Conservation (phyloP, 2,113 vertebrate species). For the Rynchops niger region DNA sequence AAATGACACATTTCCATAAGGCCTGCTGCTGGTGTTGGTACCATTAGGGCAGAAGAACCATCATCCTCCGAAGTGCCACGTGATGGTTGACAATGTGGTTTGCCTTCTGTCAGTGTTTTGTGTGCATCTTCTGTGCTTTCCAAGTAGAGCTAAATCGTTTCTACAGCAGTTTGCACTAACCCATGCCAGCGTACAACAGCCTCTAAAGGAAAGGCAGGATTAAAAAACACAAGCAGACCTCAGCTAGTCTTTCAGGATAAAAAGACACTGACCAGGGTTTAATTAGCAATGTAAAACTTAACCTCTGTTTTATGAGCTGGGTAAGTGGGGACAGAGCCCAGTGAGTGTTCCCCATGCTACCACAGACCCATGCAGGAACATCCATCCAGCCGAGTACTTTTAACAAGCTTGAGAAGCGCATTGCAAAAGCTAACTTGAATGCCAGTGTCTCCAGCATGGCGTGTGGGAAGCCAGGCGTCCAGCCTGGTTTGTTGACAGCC, state of each 20-base stretch:
- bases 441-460: accelerated
- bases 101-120: not conserved
- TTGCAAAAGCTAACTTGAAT: not conserved
- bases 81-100: not conserved
- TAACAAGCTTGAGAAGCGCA: not conserved
- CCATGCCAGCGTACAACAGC: accelerated
- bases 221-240: not conserved
- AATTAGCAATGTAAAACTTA: not conserved
- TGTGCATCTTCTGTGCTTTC: not conserved
- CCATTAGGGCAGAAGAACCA: not conserved
- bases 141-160: not conserved
- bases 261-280: not conserved
- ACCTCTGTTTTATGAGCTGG: not conserved
- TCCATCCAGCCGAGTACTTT: not conserved
- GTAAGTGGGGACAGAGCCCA: not conserved
- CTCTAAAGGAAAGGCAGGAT: not conserved
- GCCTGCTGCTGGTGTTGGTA: not conserved
- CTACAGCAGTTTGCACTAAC: not conserved
- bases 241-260: not conserved
- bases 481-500: not conserved
- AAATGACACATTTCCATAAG: not conserved
- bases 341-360: not conserved
- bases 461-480: accelerated
- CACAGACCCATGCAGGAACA: not conserved
- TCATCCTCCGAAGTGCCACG: accelerated